Base-by-base conservation (phyloP, 1,140 invertebrate genomes). In the Acromyrmex heyeri region DNA sequence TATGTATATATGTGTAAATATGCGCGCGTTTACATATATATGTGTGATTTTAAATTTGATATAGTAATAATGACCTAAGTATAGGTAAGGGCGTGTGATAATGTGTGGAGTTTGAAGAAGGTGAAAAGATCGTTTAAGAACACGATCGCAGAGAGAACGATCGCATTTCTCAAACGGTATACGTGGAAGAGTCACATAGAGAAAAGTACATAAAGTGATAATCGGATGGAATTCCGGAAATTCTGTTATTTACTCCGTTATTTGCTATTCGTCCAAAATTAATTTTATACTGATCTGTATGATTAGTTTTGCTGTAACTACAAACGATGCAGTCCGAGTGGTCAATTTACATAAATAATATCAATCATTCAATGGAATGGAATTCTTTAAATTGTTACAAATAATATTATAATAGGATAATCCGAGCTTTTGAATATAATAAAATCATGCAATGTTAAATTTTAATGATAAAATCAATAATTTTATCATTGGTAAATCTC, bases 121-220 rank as follows among this genome's bases (percentile, higher is more conserved):
- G 44, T 85, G 27, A 44, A 83, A 18, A 50, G 30, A 57, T 48
- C 48, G n/a, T 86, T 59, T 62, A 10, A 78, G 61, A 65, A 85
- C 24, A 62, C 73, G 65, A 70, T 62, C 65, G 34, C 44, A 34
- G 38, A 44, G 38, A 44, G n/a, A 0, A 50, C 18, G 27, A 69
- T 30, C 48, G 70, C 27, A 12, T 73, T 61, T 16, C 34, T 34
- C 48, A n/a, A 73, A 86, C 34, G 59, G 34, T 67, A 38, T 38
- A 87, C 50, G 27, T 70, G 30, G 24, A 83, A 16, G 53, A 44
- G 50, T 50, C 55, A 67, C 18, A 38, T 10, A 81, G 44, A 65
- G 21, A 44, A 78, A 65, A 85, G 73, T 85, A 65, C 48, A 53
- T 21, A 55, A 14, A 65, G 16, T n/a, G 24, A 70, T 70, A 44